Percentiles rank a stretch among this genome's conserved stretches.
Evolutionary conservation across 1,140 invertebrate genomes (phyloP).

Genomic region (Drosophila busckii): DNA sequence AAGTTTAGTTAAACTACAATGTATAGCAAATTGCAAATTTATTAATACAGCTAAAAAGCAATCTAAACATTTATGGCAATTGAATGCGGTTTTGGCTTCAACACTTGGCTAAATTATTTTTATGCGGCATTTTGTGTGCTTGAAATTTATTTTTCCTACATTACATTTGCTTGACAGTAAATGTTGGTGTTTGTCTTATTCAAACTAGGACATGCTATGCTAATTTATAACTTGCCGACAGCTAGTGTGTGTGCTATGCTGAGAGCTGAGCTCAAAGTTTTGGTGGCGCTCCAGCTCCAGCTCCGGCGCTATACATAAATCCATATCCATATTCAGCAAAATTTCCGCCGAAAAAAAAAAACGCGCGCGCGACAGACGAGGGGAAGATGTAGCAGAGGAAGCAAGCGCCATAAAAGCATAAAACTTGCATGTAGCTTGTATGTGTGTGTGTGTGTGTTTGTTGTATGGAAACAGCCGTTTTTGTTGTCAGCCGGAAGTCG

Average conservation of each 20-base stretch:
- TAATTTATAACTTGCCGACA: slow-evolving; percentile 42
- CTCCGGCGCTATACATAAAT: too few species aligned
- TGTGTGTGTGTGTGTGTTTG: too few species aligned
- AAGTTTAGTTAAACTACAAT: background rate
- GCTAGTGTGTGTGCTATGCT: slow-evolving; percentile 15
- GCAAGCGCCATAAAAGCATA: slow-evolving; percentile 44
- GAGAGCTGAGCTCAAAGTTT: too few species aligned
- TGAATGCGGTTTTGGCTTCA: too few species aligned
- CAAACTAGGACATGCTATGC: slow-evolving; percentile 20
- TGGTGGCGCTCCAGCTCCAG: too few species aligned
- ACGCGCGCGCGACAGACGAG: background rate
- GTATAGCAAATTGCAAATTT: too few species aligned
- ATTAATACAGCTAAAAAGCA: too few species aligned
- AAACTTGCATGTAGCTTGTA: slow-evolving; percentile 67
- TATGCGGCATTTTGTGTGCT: background rate
- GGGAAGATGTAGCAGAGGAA: slow-evolving; percentile 1
- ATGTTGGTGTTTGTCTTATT: slow-evolving; percentile 30
- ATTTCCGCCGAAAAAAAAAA: slow-evolving; percentile 32
- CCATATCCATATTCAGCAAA: slow-evolving; percentile 64
- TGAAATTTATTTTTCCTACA: slow-evolving; percentile 20
- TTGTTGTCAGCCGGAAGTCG: slow-evolving; percentile 73
- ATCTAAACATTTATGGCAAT: too few species aligned
- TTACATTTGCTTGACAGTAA: slow-evolving; percentile 21
- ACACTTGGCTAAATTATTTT: background rate
- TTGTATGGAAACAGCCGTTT: slow-evolving; percentile 51